Conservation (phyloP, 2,113 vertebrate species). For the Phyllopteryx taeniolatus region DNA sequence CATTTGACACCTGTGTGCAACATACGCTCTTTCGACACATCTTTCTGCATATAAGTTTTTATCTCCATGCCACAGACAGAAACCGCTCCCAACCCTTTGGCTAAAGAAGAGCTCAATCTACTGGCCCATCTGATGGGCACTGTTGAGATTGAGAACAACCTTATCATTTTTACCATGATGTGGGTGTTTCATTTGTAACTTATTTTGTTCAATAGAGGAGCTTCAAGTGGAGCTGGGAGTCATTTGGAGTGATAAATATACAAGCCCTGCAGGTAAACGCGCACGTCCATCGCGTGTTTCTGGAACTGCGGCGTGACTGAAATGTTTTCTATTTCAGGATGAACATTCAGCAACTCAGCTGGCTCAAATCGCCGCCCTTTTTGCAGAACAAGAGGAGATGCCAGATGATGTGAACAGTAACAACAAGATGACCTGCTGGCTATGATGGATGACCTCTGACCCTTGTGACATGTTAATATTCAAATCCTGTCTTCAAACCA, state of each 20-base stretch:
- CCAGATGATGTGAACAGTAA: background rate
- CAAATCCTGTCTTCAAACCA: background rate
- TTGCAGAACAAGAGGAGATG: constrained; percentile 64
- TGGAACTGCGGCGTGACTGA: background rate
- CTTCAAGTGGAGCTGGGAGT: constrained; percentile 64
- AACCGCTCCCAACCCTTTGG: constrained; percentile 79
- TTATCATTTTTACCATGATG: background rate
- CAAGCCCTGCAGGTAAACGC: constrained; percentile 80
- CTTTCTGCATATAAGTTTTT: background rate
- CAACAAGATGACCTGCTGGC: constrained; percentile 83
- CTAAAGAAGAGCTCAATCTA: constrained; percentile 86
- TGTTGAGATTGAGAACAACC: constrained; percentile 78
- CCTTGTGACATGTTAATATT: background rate
- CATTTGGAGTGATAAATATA: constrained; percentile 80
- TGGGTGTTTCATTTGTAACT: background rate
- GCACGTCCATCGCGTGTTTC: no score
- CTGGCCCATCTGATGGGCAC: constrained; percentile 86
- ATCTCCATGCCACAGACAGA: constrained; percentile 66
- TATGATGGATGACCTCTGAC: constrained; percentile 87
- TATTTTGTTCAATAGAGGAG: constrained; percentile 61
- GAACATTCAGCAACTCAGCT: constrained; percentile 75
- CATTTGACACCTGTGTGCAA: background rate
- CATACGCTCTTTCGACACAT: background rate
- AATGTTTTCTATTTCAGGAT: constrained; percentile 68
- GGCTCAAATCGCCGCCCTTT: constrained; percentile 79